Evolutionary conservation across 2,797 vertebrate genomes (phyloP).

Genomic region (Ataeniobius toweri): DNA sequence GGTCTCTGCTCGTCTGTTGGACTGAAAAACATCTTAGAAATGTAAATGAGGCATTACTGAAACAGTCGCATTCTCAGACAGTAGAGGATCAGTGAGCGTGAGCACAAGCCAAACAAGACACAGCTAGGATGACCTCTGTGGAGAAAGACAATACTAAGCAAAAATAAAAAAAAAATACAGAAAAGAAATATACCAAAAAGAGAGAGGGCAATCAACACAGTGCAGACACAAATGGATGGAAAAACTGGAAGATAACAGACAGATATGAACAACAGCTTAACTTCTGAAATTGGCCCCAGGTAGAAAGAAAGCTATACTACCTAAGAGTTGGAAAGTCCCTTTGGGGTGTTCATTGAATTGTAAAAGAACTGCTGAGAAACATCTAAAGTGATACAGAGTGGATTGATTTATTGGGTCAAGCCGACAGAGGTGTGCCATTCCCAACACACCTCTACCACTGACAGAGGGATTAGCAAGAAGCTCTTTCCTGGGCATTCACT

Average conservation of each 20-base stretch:
- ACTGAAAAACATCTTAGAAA: slow-evolving; percentile 58
- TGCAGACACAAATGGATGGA: slow-evolving; percentile 35
- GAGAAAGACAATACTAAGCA: slow-evolving; percentile 22
- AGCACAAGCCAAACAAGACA: slow-evolving; percentile 68
- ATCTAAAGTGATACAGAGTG: slow-evolving; percentile 64
- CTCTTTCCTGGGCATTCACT: slow-evolving; percentile 51
- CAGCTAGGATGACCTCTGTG: slow-evolving; percentile 57
- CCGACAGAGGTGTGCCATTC: slow-evolving; percentile 62
- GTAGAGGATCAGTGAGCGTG: slow-evolving; percentile 49
- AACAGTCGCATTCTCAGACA: slow-evolving; percentile 59
- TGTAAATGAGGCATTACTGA: slow-evolving; percentile 65
- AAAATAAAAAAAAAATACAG: not conserved
- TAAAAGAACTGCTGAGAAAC: slow-evolving; percentile 58
- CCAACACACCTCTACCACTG: slow-evolving; percentile 60
- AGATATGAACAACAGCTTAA: slow-evolving; percentile 41
- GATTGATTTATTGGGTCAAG: slow-evolving; percentile 71
- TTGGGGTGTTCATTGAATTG: slow-evolving; percentile 45
- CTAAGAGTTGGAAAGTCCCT: slow-evolving; percentile 44
- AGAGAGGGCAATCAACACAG: slow-evolving; percentile 27
- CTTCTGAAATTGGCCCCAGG: slow-evolving; percentile 47
- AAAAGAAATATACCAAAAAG: slow-evolving; percentile 7
- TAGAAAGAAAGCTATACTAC: slow-evolving; percentile 32
- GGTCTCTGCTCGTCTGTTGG: slow-evolving; percentile 40
- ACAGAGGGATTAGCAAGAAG: slow-evolving; percentile 60
- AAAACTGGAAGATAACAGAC: slow-evolving; percentile 34